Base-by-base conservation (phyloP, 1,140 invertebrate species). In the Phenacoccus solenopsis region DNA sequence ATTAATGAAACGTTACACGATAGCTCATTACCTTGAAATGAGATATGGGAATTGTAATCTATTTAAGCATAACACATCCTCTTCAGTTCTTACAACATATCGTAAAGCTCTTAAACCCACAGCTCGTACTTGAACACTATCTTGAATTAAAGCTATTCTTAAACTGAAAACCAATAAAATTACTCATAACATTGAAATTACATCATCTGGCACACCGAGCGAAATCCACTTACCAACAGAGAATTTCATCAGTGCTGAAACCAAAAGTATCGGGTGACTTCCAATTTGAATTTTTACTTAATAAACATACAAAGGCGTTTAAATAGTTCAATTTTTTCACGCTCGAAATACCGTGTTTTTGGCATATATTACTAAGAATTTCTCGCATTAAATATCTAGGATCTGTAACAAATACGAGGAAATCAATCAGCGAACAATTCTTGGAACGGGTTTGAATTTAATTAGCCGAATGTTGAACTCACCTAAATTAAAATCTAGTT, bases 41-140 rank as follows among this genome's bases (percentile, higher is more conserved):
- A 64, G 25, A 64, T 64, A 64, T 9, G 59, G 59, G 25, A 64
- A 16, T 25, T 67, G 68, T 28, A 70, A n/a, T 72, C 85, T 85
- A 75, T 92, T 88, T 70, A 96, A 86, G 49, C 83, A 82, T 73
- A 87, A 80, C 61, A 96, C 83, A 79, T 93, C 88, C 75, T 87
- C 85, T 73, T 89, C 84, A 73, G 85, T 87, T 74, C 84, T 86
- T 10, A 96, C 80, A 72, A 94, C 83, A 79, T 96, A 93, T 70
- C 94, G 84, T 27, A 97, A 82, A 12, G 89, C 88, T 75, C 94
- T 83, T 56, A 98, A 80, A 20, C 90, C 88, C 35, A 90, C 92
- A 69, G 94, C 90, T 76, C 94, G 85, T 38, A 98, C 88, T 78
- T 94, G 90, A 73, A 90, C 90, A 25, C 90, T 87, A 73, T 94